Evolutionary conservation across 2,888 invertebrate genomes (phyloP).

Genomic region (Drosophila percnosoma): DNA sequence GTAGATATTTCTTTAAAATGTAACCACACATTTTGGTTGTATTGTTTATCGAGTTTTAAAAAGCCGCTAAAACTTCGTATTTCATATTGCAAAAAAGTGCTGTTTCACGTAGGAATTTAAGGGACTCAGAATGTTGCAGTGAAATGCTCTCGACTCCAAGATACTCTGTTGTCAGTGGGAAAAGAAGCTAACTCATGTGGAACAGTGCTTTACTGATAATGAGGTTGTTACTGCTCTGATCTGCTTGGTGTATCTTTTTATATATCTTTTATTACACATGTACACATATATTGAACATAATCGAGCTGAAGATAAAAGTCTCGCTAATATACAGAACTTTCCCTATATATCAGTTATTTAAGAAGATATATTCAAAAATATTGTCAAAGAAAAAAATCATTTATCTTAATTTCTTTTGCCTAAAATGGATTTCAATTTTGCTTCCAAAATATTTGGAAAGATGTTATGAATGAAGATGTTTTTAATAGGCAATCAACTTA

Average conservation of each 20-base stretch:
- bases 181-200: fast-evolving
- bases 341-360: background rate
- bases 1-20: background rate
- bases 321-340: background rate
- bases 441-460: background rate
- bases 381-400: background rate
- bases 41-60: background rate
- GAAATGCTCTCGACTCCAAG: background rate
- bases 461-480: no score
- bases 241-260: background rate
- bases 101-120: constrained; percentile 5
- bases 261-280: background rate
- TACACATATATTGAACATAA: background rate
- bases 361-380: background rate
- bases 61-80: background rate
- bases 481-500: no score
- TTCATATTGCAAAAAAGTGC: background rate
- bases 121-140: background rate
- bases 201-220: background rate
- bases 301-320: background rate
- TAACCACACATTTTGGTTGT: background rate
- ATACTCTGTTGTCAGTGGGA: background rate
- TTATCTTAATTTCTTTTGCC: background rate
- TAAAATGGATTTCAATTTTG: background rate
- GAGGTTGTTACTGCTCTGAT: background rate